Evolutionary conservation across 2,888 invertebrate genomes (phyloP).

Genomic region (Junonia oenone): DNA sequence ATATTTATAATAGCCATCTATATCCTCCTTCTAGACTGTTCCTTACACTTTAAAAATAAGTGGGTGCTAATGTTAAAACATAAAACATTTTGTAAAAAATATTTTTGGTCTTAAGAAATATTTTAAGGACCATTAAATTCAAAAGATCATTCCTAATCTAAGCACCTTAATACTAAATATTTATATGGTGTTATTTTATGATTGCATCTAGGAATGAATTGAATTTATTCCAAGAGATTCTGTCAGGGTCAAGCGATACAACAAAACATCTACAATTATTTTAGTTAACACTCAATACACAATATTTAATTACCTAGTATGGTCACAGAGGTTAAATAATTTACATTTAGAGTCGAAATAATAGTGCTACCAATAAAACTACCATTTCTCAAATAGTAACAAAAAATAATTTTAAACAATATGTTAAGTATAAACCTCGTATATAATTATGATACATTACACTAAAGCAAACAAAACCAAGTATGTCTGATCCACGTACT

Average conservation of each 20-base stretch:
- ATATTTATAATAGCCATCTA: slow-evolving; percentile 4
- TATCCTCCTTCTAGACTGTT: neutral
- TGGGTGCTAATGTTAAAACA: neutral
- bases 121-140: slow-evolving; percentile 4
- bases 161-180: slow-evolving; percentile 13
- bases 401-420: neutral
- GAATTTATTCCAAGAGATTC: slow-evolving; percentile 14
- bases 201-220: slow-evolving; percentile 13
- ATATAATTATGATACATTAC: neutral
- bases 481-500: neutral
- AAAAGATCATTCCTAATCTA: slow-evolving; percentile 10
- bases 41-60: slow-evolving; percentile 1
- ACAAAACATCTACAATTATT: slow-evolving; percentile 3
- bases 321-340: neutral
- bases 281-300: slow-evolving; percentile 5
- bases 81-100: neutral
- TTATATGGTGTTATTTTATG: neutral
- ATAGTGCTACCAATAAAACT: neutral
- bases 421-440: neutral
- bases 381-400: neutral
- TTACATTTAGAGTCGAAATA: neutral
- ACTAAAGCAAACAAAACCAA: neutral
- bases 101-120: slow-evolving; percentile 7
- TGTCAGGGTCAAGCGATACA: neutral
- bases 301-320: slow-evolving; percentile 2